These are phyloP conservation scores for Microtus agrestis DNA, from an alignment of 2,797 vertebrate species.

Conservation along the genomic window DNA sequence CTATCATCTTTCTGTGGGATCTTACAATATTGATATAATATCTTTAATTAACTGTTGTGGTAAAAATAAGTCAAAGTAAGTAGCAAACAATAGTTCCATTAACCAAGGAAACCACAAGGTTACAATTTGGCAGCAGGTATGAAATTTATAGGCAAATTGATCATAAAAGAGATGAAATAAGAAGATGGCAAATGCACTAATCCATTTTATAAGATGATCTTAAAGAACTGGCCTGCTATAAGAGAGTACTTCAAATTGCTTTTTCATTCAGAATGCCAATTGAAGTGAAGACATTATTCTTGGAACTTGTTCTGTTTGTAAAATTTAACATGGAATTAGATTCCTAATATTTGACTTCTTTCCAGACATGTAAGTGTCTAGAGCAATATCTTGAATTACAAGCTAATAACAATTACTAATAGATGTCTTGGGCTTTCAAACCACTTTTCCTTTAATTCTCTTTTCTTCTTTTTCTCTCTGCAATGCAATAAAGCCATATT, in stretches of 20 bases:
- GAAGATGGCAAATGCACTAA: conserved; percentile 66
- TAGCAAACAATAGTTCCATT: conserved; percentile 37
- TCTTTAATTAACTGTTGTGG: conserved; percentile 51
- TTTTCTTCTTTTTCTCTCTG: neutral
- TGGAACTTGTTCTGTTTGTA: conserved; percentile 66
- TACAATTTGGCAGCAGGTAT: conserved; percentile 37
- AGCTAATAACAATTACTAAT: conserved; percentile 38
- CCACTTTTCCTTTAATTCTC: neutral
- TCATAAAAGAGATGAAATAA: conserved; percentile 70
- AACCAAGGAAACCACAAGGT: conserved; percentile 49
- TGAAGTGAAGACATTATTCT: conserved; percentile 63
- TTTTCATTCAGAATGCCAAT: conserved; percentile 50
- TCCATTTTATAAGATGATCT: conserved; percentile 67
- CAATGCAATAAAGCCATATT: conserved; percentile 46
- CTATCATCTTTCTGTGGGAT: conserved; percentile 17
- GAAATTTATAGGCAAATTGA: conserved; percentile 43
- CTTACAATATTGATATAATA: neutral
- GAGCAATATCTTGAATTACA: conserved; percentile 52
- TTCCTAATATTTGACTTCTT: conserved; percentile 48
- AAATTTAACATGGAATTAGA: conserved; percentile 18
- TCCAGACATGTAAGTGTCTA: conserved; percentile 41
- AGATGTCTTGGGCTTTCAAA: neutral
- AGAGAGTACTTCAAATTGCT: conserved; percentile 68
- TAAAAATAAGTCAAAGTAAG: conserved; percentile 69
- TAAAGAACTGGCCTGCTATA: conserved; percentile 50